Base-by-base conservation (phyloP, 2,888 invertebrate species). In the Drosophila kanekoi region DNA sequence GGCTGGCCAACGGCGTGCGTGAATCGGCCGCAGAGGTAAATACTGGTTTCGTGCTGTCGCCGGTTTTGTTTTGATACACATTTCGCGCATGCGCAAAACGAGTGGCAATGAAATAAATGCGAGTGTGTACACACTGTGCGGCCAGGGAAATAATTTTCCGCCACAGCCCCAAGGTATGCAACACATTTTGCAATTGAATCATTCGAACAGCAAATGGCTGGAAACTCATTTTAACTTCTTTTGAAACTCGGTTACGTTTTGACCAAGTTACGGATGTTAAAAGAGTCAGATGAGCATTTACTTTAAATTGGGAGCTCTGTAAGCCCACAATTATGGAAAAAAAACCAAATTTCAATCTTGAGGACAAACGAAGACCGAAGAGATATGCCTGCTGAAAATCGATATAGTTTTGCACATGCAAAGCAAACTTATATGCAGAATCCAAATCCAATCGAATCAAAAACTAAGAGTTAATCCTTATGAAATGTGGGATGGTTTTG, bases 21-120 rank as follows among this genome's bases (percentile, higher is more conserved):
- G 74, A 56, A 47, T 72, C 63, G 73, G 58, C 47, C 78, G 37
- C 56, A 47, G 51, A 49, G 61, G 47, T 68, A 78, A 87, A 87
- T 89, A 85, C 85, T 89, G 85, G 85, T 85, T 85, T 89, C 44
- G 18, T 51, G 51, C 65, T 81, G 69, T 75, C 70, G 85, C 87
- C 85, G 89, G 85, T 72, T 89, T 81, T 89, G 88, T 88, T 89
- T 89, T 88, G 79, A 72, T 69, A 73, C 60, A 67, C 64, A 80
- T 76, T 85, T 81, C 87, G 83, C 88, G 83, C 83, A 82, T 66
- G 86, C 83, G 81, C 84, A 69, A 63, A 71, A 54, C 37, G 56
- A 61, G 62, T 85, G 82, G 63, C 71, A 87, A 77, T 74, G 74
- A 79, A 78, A 81, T 63, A 20, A 23, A 4, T 2, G 20, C 32